Conservation (phyloP, 2,113 vertebrate genomes). For the Coreoperca whiteheadi region DNA sequence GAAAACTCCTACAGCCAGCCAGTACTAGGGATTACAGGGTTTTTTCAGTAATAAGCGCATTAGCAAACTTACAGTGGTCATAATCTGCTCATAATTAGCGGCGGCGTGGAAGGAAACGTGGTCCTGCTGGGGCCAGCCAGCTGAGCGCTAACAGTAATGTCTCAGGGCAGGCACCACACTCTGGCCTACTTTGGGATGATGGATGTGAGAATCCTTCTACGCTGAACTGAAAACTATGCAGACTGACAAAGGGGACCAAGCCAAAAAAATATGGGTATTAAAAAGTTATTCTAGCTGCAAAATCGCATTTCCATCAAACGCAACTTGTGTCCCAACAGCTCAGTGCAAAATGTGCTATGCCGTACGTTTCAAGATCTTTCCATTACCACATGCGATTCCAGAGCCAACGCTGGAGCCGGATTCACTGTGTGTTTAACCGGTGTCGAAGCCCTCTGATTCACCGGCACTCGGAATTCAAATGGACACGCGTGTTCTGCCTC, state of each 20-base stretch:
- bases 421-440: too few species aligned
- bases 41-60: constrained; percentile 75
- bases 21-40: constrained; percentile 61
- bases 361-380: neutral
- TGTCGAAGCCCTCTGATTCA: too few species aligned
- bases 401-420: too few species aligned
- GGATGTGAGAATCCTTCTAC: constrained; percentile 20
- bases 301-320: neutral
- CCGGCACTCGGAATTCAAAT: too few species aligned
- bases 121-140: constrained; percentile 64
- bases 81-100: constrained; percentile 83
- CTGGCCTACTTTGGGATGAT: constrained; percentile 40
- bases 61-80: constrained; percentile 70
- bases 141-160: constrained; percentile 46
- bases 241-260: neutral
- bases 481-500: too few species aligned
- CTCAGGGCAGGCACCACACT: constrained; percentile 48
- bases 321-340: neutral
- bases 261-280: neutral
- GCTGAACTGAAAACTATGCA: neutral
- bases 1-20: constrained; percentile 49
- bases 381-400: neutral
- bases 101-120: constrained; percentile 66
- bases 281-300: neutral
- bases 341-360: neutral